phyloP scores from a whole-genome alignment of 2,888 invertebrate species.

The Heliconius charithonia region DNA sequence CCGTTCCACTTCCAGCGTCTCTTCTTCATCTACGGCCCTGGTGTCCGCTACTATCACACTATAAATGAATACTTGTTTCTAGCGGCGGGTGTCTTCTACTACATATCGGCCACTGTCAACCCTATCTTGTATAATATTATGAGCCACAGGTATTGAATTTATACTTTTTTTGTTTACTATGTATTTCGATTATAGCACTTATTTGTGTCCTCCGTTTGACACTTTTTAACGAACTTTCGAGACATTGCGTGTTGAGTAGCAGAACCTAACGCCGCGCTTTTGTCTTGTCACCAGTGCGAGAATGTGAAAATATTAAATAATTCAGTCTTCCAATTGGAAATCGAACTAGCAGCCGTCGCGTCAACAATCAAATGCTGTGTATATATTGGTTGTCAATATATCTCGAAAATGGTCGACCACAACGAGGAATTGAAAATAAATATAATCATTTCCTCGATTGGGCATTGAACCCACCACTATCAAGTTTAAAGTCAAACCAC shows the following conservation, averaged over 20 bases:
- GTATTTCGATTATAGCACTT: neutral
- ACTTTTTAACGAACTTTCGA: neutral
- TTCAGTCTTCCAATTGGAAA: too few species aligned
- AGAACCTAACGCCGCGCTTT: too few species aligned
- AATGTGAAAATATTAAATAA: too few species aligned
- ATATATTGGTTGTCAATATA: too few species aligned
- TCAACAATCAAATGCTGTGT: too few species aligned
- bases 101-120: constrained; percentile 93
- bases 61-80: constrained; percentile 92
- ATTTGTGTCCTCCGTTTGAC: neutral
- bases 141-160: constrained; percentile 74
- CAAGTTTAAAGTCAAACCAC: too few species aligned
- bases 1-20: constrained; percentile 97
- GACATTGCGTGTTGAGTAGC: neutral
- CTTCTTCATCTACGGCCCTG: constrained; percentile 89
- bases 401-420: too few species aligned
- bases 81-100: constrained; percentile 91
- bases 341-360: too few species aligned
- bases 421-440: too few species aligned
- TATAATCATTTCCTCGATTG: too few species aligned
- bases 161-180: neutral
- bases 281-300: too few species aligned
- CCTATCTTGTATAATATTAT: constrained; percentile 94
- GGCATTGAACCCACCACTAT: too few species aligned
- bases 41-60: constrained; percentile 84